Evolutionary conservation across 2,797 vertebrate species (phyloP).

Genomic region (Bucorvus abyssinicus): DNA sequence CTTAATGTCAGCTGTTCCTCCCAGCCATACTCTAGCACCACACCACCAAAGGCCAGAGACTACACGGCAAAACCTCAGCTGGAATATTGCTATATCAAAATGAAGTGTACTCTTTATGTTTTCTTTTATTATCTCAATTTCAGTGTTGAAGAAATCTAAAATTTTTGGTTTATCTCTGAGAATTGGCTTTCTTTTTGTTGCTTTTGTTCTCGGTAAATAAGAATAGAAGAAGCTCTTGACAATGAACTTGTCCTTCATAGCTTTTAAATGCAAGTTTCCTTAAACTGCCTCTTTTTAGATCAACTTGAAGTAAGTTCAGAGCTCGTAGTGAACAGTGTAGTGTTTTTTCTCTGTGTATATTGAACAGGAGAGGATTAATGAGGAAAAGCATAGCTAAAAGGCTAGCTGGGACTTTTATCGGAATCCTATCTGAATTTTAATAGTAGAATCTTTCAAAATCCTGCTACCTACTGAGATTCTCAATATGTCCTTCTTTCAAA

Average conservation of each 20-base stretch:
- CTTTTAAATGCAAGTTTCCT: neutral
- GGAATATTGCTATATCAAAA: neutral
- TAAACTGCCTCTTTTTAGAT: neutral
- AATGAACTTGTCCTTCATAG: neutral
- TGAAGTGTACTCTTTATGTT: neutral
- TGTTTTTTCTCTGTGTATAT: neutral
- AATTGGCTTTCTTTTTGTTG: neutral
- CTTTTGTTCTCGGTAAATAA: neutral
- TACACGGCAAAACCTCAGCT: neutral
- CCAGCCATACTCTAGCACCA: neutral
- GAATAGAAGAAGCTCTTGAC: neutral
- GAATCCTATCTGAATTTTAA: neutral
- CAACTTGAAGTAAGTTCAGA: neutral
- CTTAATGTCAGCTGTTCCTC: neutral
- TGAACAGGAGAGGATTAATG: neutral
- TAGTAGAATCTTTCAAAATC: neutral
- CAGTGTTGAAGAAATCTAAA: neutral
- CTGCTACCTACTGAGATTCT: neutral
- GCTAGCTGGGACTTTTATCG: rapidly evolving
- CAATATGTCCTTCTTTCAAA: neutral
- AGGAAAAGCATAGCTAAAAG: neutral
- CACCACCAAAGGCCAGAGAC: neutral
- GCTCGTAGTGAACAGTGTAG: neutral
- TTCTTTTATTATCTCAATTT: neutral
- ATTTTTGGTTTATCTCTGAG: neutral